These are phyloP conservation scores for Danio aesculapii DNA, from an alignment of 2,797 vertebrate genomes.

Conservation along the genomic window DNA sequence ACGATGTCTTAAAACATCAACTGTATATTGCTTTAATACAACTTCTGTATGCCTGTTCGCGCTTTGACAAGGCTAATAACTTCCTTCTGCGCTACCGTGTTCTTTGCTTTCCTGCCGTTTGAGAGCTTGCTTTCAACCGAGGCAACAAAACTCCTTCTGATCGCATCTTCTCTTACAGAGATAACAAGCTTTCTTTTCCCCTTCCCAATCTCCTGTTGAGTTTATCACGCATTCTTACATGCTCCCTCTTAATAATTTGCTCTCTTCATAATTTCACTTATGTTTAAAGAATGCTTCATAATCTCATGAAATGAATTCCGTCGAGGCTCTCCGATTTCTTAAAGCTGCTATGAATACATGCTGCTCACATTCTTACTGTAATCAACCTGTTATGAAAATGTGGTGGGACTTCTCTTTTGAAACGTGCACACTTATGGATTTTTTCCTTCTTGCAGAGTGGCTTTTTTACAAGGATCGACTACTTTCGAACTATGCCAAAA, in stretches of 20 bases:
- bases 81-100: slow-evolving; percentile 11
- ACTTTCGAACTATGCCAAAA: slow-evolving; percentile 82
- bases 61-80: slow-evolving; percentile 41
- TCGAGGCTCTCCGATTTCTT: background rate
- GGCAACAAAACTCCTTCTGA: slow-evolving; percentile 16
- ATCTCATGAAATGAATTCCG: background rate
- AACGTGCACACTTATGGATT: background rate
- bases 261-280: slow-evolving; percentile 10
- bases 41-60: slow-evolving; percentile 23
- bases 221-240: background rate
- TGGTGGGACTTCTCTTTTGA: background rate
- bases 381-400: background rate
- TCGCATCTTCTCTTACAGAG: slow-evolving; percentile 30
- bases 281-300: slow-evolving; percentile 15
- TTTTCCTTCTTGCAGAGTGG: slow-evolving; percentile 76
- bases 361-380: background rate
- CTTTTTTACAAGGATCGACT: slow-evolving; percentile 84
- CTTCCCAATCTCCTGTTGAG: slow-evolving; percentile 5
- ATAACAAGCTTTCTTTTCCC: slow-evolving; percentile 30
- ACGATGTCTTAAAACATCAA: slow-evolving; percentile 37
- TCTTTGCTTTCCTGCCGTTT: slow-evolving; percentile 11
- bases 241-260: background rate
- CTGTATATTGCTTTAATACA: slow-evolving; percentile 39
- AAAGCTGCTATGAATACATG: slow-evolving; percentile 8
- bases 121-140: slow-evolving; percentile 27